phyloP scores from a whole-genome alignment of 2,797 vertebrate genomes.

The Acomys russatus region DNA sequence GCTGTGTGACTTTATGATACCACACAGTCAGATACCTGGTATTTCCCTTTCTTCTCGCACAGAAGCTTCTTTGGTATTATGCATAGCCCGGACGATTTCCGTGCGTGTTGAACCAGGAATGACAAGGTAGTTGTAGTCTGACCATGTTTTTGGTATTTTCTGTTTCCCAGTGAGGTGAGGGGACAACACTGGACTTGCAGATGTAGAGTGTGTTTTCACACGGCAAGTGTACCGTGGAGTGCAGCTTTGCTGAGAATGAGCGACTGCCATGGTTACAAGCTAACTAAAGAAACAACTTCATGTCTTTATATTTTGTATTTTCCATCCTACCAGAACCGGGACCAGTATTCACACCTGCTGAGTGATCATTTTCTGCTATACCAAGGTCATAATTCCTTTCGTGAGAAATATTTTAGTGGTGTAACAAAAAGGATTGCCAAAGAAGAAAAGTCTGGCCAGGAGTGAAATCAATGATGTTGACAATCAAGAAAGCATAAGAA shows the following conservation, averaged over 20 bases:
- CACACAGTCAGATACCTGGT: background rate
- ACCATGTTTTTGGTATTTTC: background rate
- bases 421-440: conserved; percentile 94
- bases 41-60: background rate
- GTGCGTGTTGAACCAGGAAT: background rate
- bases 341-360: conserved; percentile 89
- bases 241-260: conserved; percentile 24
- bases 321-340: conserved; percentile 90
- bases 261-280: background rate
- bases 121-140: background rate
- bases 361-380: conserved; percentile 91
- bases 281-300: conserved; percentile 58
- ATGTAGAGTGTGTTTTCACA: background rate
- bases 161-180: background rate
- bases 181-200: background rate
- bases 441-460: conserved; percentile 90
- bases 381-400: conserved; percentile 97
- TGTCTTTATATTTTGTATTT: conserved; percentile 80
- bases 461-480: conserved; percentile 83
- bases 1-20: background rate
- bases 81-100: background rate
- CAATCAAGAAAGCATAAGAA: conserved; percentile 78
- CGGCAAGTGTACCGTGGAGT: background rate
- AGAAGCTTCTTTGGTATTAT: conserved; percentile 22
- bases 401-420: conserved; percentile 99